Base-by-base conservation (phyloP, 2,113 vertebrate species). In the Apteryx mantelli region DNA sequence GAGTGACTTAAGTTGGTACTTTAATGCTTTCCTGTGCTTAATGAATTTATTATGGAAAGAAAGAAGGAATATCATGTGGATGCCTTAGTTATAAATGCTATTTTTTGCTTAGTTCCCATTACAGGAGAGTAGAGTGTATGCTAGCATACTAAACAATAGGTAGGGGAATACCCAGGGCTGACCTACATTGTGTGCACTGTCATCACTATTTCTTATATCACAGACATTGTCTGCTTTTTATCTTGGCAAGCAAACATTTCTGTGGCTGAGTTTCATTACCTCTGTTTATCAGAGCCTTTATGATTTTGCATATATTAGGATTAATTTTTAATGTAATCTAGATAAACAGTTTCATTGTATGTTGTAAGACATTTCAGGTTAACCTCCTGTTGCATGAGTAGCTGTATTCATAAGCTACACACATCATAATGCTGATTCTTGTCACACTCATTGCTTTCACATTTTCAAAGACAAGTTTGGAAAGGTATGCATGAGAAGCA, bases 401-500 rank as follows among this genome's bases (percentile, higher is more conserved):
- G 87, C 79, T 83, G 87, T 42, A 81, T 86, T 95, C 77, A 82
- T n/a, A 85, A 83, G n/a, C 55, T 32, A 46, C 19, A 13, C 0
- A 1, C 82, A 56, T 36, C 26, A 65, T 46, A 68, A 63, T 5
- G 7, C 2, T 63, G 75, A 40, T 55, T 50, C 36, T 53, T 91
- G 84, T 80, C 56, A 28, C 68, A 63, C 13, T 79, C 46, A 3
- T 46, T 64, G 42, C 71, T 86, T 91, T 73, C 75, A 50, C 70
- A 66, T 56, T 92, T 81, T 84, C 40, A 71, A 86, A 89, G 91
- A 79, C 36, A 73, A 88, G 84, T 90, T 75, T 96, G 85, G 84
- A 89, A 94, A 94, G 93, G 94, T 96, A 96, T 85, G 88, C 96
- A 88, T 97, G 94, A 96, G 95, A 97, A 96, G 93, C 79, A 88